These are phyloP conservation scores for Porites rus DNA, from an alignment of 92 coral and sea anemone species.

Conservation along the genomic window DNA sequence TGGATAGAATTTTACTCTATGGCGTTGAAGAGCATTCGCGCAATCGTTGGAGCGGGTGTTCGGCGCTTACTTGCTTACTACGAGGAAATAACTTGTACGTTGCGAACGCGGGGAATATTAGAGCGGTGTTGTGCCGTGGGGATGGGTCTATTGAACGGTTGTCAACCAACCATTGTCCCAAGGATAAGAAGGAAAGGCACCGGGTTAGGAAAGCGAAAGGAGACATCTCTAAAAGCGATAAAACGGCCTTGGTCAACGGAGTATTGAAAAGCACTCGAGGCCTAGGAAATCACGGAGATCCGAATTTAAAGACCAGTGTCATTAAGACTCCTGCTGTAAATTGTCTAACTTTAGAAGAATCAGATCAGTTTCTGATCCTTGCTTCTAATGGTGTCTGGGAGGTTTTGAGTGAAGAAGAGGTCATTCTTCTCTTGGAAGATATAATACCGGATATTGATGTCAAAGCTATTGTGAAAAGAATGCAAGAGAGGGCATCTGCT, in stretches of 20 bases:
- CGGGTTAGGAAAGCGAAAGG: constrained; percentile 77
- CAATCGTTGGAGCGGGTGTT: constrained; percentile 99
- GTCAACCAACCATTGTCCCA: constrained; percentile 89
- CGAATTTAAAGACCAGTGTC: constrained; percentile 80
- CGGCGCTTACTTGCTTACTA: constrained; percentile 88
- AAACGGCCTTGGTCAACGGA: constrained; percentile 88
- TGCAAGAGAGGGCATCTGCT: constrained; percentile 60
- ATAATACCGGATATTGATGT: constrained; percentile 86
- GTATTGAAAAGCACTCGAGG: constrained; percentile 89
- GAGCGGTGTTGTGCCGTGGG: constrained; percentile 85
- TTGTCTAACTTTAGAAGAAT: constrained; percentile 74
- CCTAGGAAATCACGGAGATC: constrained; percentile 97
- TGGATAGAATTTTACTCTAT: constrained; percentile 80
- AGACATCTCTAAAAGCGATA: constrained; percentile 83
- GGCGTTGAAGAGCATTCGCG: constrained; percentile 93
- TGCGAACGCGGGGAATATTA: constrained; percentile 94
- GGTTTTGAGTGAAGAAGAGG: constrained; percentile 90
- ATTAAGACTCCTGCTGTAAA: constrained; percentile 78
- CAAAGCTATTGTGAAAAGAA: constrained; percentile 75
- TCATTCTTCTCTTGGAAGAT: constrained; percentile 82
- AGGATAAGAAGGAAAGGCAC: constrained; percentile 80
- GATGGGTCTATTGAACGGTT: constrained; percentile 83
- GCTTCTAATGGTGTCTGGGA: constrained; percentile 97
- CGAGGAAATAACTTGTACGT: constrained; percentile 82
- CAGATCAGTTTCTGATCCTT: constrained; percentile 84